Conservation (phyloP, 2,797 vertebrate species). For the Etheostoma nigrum region DNA sequence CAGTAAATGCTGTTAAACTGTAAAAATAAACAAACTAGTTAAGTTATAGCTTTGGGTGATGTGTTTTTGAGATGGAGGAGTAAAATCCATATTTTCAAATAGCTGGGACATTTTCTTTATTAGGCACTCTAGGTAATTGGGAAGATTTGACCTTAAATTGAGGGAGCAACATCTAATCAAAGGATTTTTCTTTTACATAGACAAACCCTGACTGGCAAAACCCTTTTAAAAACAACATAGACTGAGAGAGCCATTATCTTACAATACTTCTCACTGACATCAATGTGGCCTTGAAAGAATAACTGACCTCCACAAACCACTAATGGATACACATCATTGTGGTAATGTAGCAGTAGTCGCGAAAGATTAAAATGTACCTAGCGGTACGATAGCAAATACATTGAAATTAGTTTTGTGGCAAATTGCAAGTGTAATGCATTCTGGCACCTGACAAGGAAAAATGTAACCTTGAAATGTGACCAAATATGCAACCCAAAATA, state of each 20-base stretch:
- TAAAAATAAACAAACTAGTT: no score
- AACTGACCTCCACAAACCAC: conserved; percentile 5
- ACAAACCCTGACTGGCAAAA: neutral
- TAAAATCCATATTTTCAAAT: neutral
- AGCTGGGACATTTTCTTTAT: neutral
- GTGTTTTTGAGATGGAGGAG: neutral
- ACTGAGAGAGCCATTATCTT: neutral
- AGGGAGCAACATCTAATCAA: neutral
- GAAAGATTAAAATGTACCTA: neutral
- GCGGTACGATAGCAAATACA: neutral
- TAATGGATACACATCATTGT: conserved; percentile 5
- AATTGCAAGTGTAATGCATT: conserved; percentile 4
- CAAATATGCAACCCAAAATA: neutral
- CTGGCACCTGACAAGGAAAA: conserved; percentile 2
- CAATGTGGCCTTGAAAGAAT: neutral
- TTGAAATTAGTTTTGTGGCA: neutral
- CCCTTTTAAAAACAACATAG: neutral
- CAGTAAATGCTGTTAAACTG: neutral
- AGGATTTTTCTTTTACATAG: neutral
- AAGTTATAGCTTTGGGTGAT: neutral
- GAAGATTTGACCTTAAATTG: neutral
- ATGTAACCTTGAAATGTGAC: neutral
- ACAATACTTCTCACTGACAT: neutral
- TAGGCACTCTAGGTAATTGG: neutral
- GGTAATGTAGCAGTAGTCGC: neutral